Percentiles rank a stretch among this genome's conserved stretches.
phyloP scores from a whole-genome alignment of 2,888 invertebrate genomes.

The Alloscopus bannaensis region DNA sequence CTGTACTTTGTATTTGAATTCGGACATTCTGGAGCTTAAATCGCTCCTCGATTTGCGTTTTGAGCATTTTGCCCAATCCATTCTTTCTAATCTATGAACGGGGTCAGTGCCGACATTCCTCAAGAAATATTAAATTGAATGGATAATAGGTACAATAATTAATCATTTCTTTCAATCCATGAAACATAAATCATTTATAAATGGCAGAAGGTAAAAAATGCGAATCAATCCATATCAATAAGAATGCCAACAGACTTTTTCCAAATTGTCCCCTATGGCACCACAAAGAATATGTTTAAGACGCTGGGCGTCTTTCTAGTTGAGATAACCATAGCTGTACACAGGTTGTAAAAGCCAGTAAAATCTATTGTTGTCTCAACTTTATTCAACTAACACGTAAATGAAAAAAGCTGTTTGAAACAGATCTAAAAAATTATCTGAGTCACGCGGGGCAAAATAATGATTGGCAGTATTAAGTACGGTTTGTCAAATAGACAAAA shows the following conservation, averaged over 20 bases:
- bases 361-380: too few relatives aligned
- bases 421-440: background rate
- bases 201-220: background rate
- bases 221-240: conserved; percentile 38
- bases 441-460: background rate
- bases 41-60: background rate
- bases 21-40: too few relatives aligned
- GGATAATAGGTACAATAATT: background rate
- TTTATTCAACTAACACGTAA: too few relatives aligned
- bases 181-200: background rate
- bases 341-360: too few relatives aligned
- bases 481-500: too few relatives aligned
- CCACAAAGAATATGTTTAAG: too few relatives aligned
- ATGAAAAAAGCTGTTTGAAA: background rate
- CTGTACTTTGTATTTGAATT: too few relatives aligned
- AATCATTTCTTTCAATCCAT: background rate
- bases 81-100: too few relatives aligned
- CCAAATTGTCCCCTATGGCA: too few relatives aligned
- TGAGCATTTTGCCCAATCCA: background rate
- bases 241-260: background rate
- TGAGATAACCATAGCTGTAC: too few relatives aligned
- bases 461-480: too few relatives aligned
- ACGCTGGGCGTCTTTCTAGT: background rate
- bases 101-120: conserved; percentile 21
- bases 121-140: conserved; percentile 4